These are phyloP conservation scores for Drosophila ficusphila DNA, from an alignment of 1,140 invertebrate species.

Conservation along the genomic window DNA sequence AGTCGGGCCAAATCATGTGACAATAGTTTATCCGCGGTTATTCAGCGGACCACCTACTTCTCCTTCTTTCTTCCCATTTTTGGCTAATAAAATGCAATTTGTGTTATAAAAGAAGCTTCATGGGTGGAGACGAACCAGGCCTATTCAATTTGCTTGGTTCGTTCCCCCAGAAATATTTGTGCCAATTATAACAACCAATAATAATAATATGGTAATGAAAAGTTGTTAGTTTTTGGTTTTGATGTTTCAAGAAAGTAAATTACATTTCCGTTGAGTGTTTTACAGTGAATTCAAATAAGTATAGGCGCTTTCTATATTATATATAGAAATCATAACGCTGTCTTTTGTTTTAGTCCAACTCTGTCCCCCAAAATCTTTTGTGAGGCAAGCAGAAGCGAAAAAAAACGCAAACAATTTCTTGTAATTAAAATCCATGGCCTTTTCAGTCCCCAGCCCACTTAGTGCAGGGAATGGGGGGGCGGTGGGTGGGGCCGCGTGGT, in stretches of 20 bases:
- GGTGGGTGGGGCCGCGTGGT: constrained; percentile 15
- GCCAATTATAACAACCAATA: too few species aligned
- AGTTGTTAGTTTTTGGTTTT: too few species aligned
- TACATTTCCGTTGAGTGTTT: too few species aligned
- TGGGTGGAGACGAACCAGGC: not conserved
- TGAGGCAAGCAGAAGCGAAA: constrained; percentile 15
- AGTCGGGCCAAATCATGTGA: constrained; percentile 64
- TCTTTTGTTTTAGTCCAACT: constrained; percentile 46
- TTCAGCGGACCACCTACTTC: not conserved
- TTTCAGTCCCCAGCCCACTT: constrained; percentile 55
- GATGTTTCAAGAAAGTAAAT: too few species aligned
- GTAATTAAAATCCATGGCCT: constrained; percentile 81
- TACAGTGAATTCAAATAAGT: not conserved
- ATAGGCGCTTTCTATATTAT: not conserved
- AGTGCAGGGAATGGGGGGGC: too few species aligned
- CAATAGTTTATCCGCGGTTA: constrained; percentile 66
- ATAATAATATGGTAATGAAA: too few species aligned
- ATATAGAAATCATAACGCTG: constrained; percentile 27
- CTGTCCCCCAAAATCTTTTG: constrained; percentile 34
- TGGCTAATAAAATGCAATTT: constrained; percentile 72
- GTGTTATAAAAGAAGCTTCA: constrained; percentile 30
- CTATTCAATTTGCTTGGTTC: not conserved
- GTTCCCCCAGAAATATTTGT: too few species aligned
- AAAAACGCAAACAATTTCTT: constrained; percentile 78
- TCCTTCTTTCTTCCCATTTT: constrained; percentile 1